phyloP scores from a whole-genome alignment of 2,888 invertebrate species.

The Ditula angustiorana region DNA sequence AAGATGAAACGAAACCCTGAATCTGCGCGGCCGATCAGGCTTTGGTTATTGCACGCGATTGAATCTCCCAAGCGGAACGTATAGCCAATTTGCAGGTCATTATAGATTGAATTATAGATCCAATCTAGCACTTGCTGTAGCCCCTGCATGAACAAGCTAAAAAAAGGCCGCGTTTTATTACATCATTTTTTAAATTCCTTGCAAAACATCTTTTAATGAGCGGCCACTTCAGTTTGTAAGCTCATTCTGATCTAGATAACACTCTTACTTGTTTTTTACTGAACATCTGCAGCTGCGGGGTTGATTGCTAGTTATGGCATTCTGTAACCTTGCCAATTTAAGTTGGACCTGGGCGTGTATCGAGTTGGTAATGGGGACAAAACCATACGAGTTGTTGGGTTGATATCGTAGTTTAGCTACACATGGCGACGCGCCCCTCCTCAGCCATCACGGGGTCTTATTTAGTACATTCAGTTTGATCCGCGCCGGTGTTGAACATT shows the following conservation, averaged over 20 bases:
- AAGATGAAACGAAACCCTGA: constrained; percentile 46
- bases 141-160: constrained; percentile 7
- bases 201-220: background rate
- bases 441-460: constrained; percentile 61
- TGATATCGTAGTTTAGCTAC: constrained; percentile 57
- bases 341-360: constrained; percentile 51
- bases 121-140: constrained; percentile 20
- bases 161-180: background rate
- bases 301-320: constrained; percentile 61
- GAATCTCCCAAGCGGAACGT: constrained; percentile 62
- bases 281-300: constrained; percentile 62
- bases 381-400: constrained; percentile 61
- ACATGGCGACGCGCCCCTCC: constrained; percentile 70
- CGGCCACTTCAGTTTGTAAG: constrained; percentile 10
- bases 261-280: constrained; percentile 55
- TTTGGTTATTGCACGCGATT: constrained; percentile 65
- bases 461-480: constrained; percentile 64
- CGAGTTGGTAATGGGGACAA: constrained; percentile 60
- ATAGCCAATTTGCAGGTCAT: constrained; percentile 69
- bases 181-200: background rate
- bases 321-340: constrained; percentile 61
- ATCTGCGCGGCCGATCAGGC: constrained; percentile 64
- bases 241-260: constrained; percentile 48
- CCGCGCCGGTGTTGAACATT: constrained; percentile 63
- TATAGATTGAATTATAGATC: constrained; percentile 55